Evolutionary conservation across 2,113 vertebrate genomes (phyloP), one percentile per base, ranked within the genome.

Genomic region (Triplophysa dalaica): DNA sequence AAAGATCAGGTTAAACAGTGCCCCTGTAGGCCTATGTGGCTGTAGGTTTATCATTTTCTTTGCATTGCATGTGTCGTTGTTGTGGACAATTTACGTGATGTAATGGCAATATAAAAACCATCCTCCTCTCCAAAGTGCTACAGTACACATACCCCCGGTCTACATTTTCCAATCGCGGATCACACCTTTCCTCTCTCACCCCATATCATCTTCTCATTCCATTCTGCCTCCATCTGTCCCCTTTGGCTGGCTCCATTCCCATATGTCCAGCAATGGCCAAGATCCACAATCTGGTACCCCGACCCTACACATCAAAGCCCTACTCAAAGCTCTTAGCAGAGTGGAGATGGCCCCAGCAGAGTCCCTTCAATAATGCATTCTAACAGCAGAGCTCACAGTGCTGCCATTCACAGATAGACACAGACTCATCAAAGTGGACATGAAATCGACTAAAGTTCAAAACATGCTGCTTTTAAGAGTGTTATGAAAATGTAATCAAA

Each of bases 301-400:
- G 66, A 70, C 72, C 64, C 41, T 68, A 26, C 75, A 81, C 82
- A 80, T 84, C 82, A 84, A 84, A 84, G 82, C 78, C 41, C 22
- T 10, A 72, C 77, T 68, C 24, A 9, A 68, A 58, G 67, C 79
- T 24, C 41, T 63, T 52, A 48, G 41, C 24, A 73, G 62, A 60
- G 62, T 54, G 33, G 50, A 75, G 61, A 72, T 50, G 16, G 67
- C 60, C 56, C 24, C 21, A 72, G 48, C 56, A 50, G 8, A 61
- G 33, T 16, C 45, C 58, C 24, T 83, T 79, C 68, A 74, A 52
- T 82, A 82, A 82, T 78, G 33, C 12, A 82, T 43, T 48, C 8
- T 24, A 52, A 38, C 63, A 83, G 48, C 48, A 79, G 14, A 21
- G 22, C 45, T 26, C 24, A 48, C 41, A 64, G 56, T 26, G 24